Base-by-base conservation (phyloP, 2,113 vertebrate species). In the Puffinus mauretanicus region DNA sequence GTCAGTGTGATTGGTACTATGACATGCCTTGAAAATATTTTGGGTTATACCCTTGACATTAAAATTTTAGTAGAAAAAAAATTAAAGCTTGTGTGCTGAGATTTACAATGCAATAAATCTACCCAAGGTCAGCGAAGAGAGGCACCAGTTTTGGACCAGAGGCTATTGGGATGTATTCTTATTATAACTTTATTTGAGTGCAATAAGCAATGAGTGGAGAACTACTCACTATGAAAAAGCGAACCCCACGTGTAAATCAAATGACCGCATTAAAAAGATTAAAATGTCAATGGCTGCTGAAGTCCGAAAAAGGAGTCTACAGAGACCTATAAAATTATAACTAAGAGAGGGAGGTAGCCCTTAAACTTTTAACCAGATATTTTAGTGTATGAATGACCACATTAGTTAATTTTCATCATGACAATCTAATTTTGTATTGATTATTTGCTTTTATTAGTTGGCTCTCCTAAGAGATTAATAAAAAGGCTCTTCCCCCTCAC, bases 251-350 rank as follows among this genome's bases (percentile, higher is more conserved):
- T 94, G 83, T 96, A 97, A 97, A 98, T 98, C 97, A 97, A 97
- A 98, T 97, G 97, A 96, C 97, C 88, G 9, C 97, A 98, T 98
- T 98, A 98, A 97, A 98, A 98, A 98, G 97, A 98, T 98, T 97
- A 98, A 98, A 98, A 98, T 97, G 97, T 96, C 97, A 98, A 97
- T 98, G 97, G 96, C 96, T 97, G 96, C 96, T 97, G 96, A 98
- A 97, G 95, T 98, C 97, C 96, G 13, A 98, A 98, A 98, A 97
- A 98, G 93, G 96, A 96, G 97, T 85, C 97, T 97, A 66, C 66
- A 82, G 98, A 97, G 98, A 98, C 96, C 93, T 95, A 98, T 98
- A 98, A 98, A 98, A 98, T 97, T 96, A 95, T 91, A 96, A 97
- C 95, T 95, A 97, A 97, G 95, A 97, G 97, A 97, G 60, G 87